Evolutionary conservation across 2,797 vertebrate species (phyloP), one percentile per base, ranked within the genome.

Genomic region (Odontamblyopus rebecca): DNA sequence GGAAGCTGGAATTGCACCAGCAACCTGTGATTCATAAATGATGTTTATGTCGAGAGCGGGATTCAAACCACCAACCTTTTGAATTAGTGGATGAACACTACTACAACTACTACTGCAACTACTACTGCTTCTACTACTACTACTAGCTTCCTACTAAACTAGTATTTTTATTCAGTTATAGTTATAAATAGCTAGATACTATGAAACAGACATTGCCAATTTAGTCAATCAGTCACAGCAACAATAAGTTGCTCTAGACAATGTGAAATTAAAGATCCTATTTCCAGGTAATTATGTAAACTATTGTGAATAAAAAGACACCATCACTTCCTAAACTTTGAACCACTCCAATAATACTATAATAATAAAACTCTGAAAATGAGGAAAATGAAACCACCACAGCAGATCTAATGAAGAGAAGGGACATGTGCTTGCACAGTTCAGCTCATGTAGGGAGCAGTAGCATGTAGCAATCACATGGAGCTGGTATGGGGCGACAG

Each of bases 401-500:
- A 67, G 64, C 76, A 78, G 64, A 84, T 60, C 74, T 70, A 67
- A 62, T 62, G 61, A 71, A 67, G 67, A 56, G 51, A 16, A 64
- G 59, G 69, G 62, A 76, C 68, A 84, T 68, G 63, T 81, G 77
- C 78, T 78, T 76, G 72, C 74, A 64, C 50, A 72, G 62, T 85
- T 85, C 76, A 80, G 75, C 79, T 71, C 81, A 74, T 85, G 85
- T 86, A 88, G 61, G 56, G 18, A 79, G 83, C 82, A 38, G 71
- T 63, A 67, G 79, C 71, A 78, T 68, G 78, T 78, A 79, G 80
- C 86, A 86, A 85, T 90, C 87, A 83, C 89, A 86, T 86, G 75
- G 71, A 74, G 74, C 69, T 84, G 66, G 70, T 79, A 82, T 77
- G 70, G 79, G 85, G 80, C 60, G 69, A 85, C 74, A 89, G 88